Percentiles rank a stretch among this genome's conserved stretches.
phyloP scores from a whole-genome alignment of 2,888 invertebrate species.

The Proisotoma minuta region DNA sequence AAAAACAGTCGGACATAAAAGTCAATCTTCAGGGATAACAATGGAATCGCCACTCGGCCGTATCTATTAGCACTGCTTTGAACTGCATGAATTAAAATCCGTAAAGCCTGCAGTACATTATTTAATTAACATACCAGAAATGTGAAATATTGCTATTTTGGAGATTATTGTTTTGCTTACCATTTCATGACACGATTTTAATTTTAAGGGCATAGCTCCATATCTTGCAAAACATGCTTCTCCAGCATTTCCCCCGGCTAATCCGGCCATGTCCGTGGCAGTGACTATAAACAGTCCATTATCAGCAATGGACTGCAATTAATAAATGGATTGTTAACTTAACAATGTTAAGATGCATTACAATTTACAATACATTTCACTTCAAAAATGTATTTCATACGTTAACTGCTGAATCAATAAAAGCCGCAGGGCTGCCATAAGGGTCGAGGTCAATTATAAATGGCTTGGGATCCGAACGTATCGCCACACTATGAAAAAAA shows the following conservation, averaged over 20 bases:
- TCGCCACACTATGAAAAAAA: constrained; percentile 63
- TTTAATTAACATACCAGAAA: background rate
- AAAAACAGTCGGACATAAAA: constrained; percentile 96
- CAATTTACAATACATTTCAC: too few species aligned
- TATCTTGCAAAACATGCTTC: constrained; percentile 86
- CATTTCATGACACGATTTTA: constrained; percentile 92
- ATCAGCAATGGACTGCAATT: constrained; percentile 65
- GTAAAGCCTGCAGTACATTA: constrained; percentile 65
- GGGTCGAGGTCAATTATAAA: constrained; percentile 89
- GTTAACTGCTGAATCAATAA: constrained; percentile 79
- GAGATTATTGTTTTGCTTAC: constrained; percentile 53
- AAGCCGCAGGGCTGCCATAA: constrained; percentile 89
- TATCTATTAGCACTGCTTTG: constrained; percentile 89
- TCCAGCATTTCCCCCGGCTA: constrained; percentile 84
- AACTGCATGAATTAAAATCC: constrained; percentile 85
- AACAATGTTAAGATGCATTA: too few species aligned
- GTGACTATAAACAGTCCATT: constrained; percentile 89
- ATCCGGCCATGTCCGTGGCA: constrained; percentile 93
- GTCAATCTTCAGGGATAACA: constrained; percentile 87
- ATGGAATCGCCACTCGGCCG: constrained; percentile 83
- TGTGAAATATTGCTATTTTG: background rate
- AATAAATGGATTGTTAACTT: constrained; percentile 1
- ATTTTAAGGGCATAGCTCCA: constrained; percentile 78
- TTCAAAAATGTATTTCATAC: constrained; percentile 19
- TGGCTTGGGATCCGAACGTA: constrained; percentile 67